Base-by-base conservation (phyloP, 2,797 vertebrate genomes). In the Enteromius argenteus region DNA sequence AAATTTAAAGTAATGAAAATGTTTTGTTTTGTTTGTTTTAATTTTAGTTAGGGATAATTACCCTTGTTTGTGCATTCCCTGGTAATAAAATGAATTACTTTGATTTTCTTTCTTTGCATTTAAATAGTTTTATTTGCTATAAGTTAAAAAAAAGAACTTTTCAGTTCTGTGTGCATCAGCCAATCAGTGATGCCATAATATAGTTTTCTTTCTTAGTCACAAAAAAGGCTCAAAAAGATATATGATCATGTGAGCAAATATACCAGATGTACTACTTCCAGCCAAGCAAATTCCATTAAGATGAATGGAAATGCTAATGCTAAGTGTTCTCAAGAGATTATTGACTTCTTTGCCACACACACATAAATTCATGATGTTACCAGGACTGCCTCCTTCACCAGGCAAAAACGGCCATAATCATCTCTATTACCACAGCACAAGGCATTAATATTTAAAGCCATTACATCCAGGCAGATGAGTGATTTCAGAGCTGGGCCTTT, bases 371-470 rank as follows among this genome's bases (percentile, higher is more conserved):
- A 46, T 56, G 42, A 27, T n/a, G 14, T 66, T 66, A 30, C 14
- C 49, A 84, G 8, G 37, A n/a, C 23, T 42, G 64, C 68, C 64
- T 49, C 27, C 35, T 64, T 53, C 67, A 42, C 30, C 5, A 32
- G 5, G 2, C 32, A 10, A 53, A 73, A 37, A 80, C 19, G 11
- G 0, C 1, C 14, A 0, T 42, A 81, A 75, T 75, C 13, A 27
- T 51, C 49, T 81, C 64, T 27, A 68, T 44, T 68, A 19, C 30
- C 30, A 64, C 9, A 1, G 21, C 66, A 56, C 46, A 69, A 32
- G 14, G 2, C 62, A 76, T 76, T 81, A 69, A 81, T 81, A 81
- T 62, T 80, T 85, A 85, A 81, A 80, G 71, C 37, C 21, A 76
- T 81, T 58, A 72, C 10, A 71, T 42, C 71, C 39, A 71, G 17